phyloP scores from a whole-genome alignment of 2,113 vertebrate species.

The Neopipo cinnamomea region DNA sequence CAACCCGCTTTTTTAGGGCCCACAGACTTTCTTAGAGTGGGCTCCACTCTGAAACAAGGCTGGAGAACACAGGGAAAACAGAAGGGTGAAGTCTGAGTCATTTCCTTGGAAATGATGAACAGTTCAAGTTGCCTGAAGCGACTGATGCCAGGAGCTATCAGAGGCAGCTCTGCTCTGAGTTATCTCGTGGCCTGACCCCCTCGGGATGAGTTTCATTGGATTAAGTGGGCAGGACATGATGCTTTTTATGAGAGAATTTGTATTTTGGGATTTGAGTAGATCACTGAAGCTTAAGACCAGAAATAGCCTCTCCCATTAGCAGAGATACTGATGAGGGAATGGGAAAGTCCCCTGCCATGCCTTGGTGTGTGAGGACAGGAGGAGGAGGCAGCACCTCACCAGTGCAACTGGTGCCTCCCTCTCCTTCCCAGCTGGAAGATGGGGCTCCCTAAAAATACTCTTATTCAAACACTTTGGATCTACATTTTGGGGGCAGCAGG shows the following conservation, averaged over 20 bases:
- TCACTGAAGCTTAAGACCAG: conserved; percentile 12
- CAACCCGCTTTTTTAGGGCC: neutral
- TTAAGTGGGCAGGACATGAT: conserved; percentile 19
- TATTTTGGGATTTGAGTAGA: conserved; percentile 46
- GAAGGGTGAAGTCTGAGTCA: conserved; percentile 61
- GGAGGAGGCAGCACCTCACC: neutral
- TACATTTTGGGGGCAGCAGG: neutral
- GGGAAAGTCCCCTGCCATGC: neutral
- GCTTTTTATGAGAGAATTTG: conserved; percentile 30
- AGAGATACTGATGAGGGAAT: neutral
- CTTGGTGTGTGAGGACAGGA: fast-evolving
- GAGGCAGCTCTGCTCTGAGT: conserved; percentile 8
- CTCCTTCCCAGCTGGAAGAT: neutral
- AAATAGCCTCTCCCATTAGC: conserved; percentile 9
- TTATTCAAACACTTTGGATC: too few relatives aligned
- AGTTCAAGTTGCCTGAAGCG: conserved; percentile 27
- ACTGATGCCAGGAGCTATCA: conserved; percentile 27
- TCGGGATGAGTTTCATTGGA: conserved; percentile 40
- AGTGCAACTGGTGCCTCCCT: neutral
- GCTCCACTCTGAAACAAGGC: neutral
- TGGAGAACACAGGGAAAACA: conserved; percentile 32
- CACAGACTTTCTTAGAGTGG: neutral
- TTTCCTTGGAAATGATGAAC: conserved; percentile 29
- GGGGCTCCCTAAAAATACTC: neutral
- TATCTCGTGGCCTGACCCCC: conserved; percentile 20